Evolutionary conservation across 1,140 invertebrate species (phyloP), one percentile per base, ranked within the genome.

Genomic region (Ostrea edulis): DNA sequence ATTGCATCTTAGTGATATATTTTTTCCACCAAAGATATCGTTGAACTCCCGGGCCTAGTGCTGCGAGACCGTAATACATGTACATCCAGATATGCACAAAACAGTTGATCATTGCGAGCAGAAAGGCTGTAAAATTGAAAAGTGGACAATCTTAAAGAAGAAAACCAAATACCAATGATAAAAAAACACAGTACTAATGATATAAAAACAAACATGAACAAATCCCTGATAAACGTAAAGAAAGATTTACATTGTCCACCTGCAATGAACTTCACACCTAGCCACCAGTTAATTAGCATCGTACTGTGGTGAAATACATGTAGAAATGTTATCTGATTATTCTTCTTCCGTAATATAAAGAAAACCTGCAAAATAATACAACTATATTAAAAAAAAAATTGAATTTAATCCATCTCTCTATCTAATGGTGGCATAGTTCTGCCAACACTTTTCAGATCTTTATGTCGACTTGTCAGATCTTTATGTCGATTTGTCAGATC

Each of bases 221-320:
- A 44, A 44, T 44, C 35, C 35, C 35, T 44, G 5, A 44, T 44
- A 44, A 44, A 44, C 35, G 35, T 44, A 44, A 44, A 44, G 35
- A 44, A 20, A 85, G 55, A 92, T 93, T 92, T 90, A 94, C 94
- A 94, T 84, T 94, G 93, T 29, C 98, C 98, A 94, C 98, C 98
- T 11, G 98, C 98, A 12, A 98, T 97, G 97, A 97, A 99, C 96
- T 98, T 98, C 89, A 98, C 97, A 35, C 97, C 97, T 90, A 99
- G 98, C 98, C 98, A 99, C 97, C 98, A 98, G 35, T 94, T 91
- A 11, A 93, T 68, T 55, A 94, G 91, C 95, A 95, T 95, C 7
- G 94, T 94, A 11, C 96, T 95, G 93, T 98, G 98, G 93, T 98
- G 98, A 93, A 98, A 98, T 0, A 98, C 96, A 91, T 98, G 98